A percentile compares a stretch with the other conserved stretches of the same genome.
Conservation (phyloP, 2,888 invertebrate genomes). For the Yponomeuta plumbellus region DNA sequence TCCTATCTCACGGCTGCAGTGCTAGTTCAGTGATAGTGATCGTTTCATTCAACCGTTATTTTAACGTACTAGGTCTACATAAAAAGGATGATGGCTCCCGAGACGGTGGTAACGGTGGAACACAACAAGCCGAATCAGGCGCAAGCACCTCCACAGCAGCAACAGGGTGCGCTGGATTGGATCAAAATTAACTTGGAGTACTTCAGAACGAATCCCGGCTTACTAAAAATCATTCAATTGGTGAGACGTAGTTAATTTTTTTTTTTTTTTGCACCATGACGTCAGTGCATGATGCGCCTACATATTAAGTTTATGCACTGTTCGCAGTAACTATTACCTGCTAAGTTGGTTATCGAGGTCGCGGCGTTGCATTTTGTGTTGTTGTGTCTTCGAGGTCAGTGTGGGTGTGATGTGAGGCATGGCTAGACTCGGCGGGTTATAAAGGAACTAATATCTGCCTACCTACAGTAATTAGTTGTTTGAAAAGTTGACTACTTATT, state of each 20-base stretch:
- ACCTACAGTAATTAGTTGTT: not conserved
- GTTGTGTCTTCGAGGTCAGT: slow-evolving; percentile 5
- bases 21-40: slow-evolving; percentile 60
- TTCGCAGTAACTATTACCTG: not conserved
- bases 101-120: slow-evolving; percentile 88
- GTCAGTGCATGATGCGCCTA: not conserved
- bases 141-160: slow-evolving; percentile 68
- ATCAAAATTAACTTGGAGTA: slow-evolving; percentile 86
- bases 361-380: slow-evolving; percentile 13
- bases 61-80: slow-evolving; percentile 20
- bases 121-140: slow-evolving; percentile 75
- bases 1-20: slow-evolving; percentile 45
- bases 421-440: not conserved
- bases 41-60: slow-evolving; percentile 28
- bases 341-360: slow-evolving; percentile 7
- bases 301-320: slow-evolving; percentile 7
- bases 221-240: slow-evolving; percentile 87
- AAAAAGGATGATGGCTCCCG: slow-evolving; percentile 83
- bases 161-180: slow-evolving; percentile 78
- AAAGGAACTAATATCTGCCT: not conserved
- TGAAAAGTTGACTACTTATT: too few relatives aligned
- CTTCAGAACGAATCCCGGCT: slow-evolving; percentile 87
- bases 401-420: slow-evolving; percentile 1
- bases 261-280: not conserved
- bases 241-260: slow-evolving; percentile 71